phyloP scores from a whole-genome alignment of 2,888 invertebrate species.

The Eurois occulta region DNA sequence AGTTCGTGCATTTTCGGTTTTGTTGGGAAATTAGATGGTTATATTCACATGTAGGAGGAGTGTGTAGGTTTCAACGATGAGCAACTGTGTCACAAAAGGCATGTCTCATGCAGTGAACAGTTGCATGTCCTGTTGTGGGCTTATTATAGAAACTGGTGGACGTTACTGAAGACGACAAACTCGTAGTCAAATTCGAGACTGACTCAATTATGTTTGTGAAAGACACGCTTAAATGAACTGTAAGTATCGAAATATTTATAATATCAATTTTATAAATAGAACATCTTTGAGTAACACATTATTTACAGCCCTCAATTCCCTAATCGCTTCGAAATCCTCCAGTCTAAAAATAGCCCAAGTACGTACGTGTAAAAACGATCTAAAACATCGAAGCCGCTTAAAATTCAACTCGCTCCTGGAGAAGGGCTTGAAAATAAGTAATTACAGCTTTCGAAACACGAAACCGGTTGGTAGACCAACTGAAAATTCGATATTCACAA shows the following conservation, averaged over 20 bases:
- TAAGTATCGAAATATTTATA: background rate
- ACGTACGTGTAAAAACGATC: slow-evolving; percentile 24
- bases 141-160: background rate
- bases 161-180: background rate
- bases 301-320: background rate
- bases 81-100: background rate
- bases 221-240: background rate
- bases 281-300: background rate
- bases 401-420: slow-evolving; percentile 43
- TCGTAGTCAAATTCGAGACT: rapidly evolving
- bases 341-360: background rate
- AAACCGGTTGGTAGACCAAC: slow-evolving; percentile 42
- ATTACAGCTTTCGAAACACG: slow-evolving; percentile 50
- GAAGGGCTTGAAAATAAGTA: slow-evolving; percentile 53
- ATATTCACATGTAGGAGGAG: too few species aligned
- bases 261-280: background rate
- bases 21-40: background rate
- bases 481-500: slow-evolving; percentile 53
- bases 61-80: background rate
- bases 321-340: background rate
- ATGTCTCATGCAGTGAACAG: background rate
- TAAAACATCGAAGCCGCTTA: slow-evolving; percentile 35
- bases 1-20: slow-evolving; percentile 20
- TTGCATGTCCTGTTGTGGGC: background rate
- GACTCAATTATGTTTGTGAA: background rate